A percentile compares a stretch with the other conserved stretches of the same genome.
Evolutionary conservation across 2,888 invertebrate species (phyloP).

Genomic region (Stenurella melanura): DNA sequence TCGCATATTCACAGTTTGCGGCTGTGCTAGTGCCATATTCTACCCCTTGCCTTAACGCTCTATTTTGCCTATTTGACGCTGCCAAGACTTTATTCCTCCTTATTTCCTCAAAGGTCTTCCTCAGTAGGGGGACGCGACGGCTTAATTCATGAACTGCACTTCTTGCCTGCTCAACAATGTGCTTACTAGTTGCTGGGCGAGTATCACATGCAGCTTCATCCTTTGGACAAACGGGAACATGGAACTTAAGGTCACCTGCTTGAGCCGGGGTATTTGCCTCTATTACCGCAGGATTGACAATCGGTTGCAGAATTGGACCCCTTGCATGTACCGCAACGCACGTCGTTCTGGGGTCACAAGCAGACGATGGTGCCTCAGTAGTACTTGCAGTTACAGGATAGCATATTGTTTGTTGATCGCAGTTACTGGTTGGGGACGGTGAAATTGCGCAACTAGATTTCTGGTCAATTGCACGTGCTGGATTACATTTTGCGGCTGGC

Average conservation of each 20-base stretch:
- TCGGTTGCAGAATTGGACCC: slow-evolving; percentile 26
- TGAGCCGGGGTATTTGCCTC: background rate
- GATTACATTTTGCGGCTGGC: background rate
- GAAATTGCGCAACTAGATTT: too few relatives aligned
- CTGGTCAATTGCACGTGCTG: too few relatives aligned
- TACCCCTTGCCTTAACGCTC: background rate
- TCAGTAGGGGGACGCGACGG: slow-evolving; percentile 37
- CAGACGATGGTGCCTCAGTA: background rate
- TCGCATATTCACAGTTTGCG: background rate
- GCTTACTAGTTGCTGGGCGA: background rate
- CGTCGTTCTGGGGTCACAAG: background rate
- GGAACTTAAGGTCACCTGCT: slow-evolving; percentile 25
- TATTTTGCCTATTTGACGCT: background rate
- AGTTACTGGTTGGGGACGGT: background rate
- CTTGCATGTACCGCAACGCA: background rate
- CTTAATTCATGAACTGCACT: slow-evolving; percentile 39
- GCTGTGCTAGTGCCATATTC: background rate
- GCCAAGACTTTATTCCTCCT: too few relatives aligned
- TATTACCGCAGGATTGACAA: slow-evolving; percentile 9
- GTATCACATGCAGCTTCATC: too few relatives aligned
- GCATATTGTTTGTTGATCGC: background rate
- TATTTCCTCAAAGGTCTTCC: slow-evolving; percentile 42
- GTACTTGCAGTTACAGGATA: background rate
- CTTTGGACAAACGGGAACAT: too few relatives aligned
- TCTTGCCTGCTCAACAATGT: slow-evolving; percentile 10